Evolutionary conservation across 2,113 vertebrate species (phyloP).

Genomic region (Myrmophylax atrothorax): DNA sequence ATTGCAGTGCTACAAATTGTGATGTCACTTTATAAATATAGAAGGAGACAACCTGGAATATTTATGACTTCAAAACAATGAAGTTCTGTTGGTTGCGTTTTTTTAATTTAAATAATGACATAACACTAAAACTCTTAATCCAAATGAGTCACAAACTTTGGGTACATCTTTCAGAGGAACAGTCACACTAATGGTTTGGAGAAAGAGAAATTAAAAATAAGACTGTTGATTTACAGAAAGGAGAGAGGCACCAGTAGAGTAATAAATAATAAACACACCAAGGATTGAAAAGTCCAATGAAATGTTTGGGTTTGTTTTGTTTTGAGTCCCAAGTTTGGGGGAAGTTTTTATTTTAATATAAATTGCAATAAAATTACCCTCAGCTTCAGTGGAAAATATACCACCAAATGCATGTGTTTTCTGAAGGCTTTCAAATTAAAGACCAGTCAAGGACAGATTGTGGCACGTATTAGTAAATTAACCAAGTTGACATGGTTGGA

Average conservation of each 20-base stretch:
- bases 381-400: neutral
- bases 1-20: conserved; percentile 35
- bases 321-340: neutral
- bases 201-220: neutral
- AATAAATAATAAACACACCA: neutral
- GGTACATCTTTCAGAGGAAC: neutral
- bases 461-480: neutral
- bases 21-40: conserved; percentile 13
- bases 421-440: neutral
- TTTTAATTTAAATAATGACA: neutral
- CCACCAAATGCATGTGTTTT: neutral
- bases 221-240: neutral
- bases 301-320: neutral
- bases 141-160: neutral
- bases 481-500: neutral
- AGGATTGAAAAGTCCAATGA: neutral
- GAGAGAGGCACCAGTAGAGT: neutral
- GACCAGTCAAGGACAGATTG: neutral
- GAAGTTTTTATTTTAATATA: neutral
- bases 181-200: neutral
- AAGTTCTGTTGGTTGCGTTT: neutral
- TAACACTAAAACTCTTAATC: neutral
- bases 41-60: neutral
- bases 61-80: conserved; percentile 44
- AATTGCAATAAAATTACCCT: neutral